Evolutionary conservation across 2,797 vertebrate species (phyloP).

Genomic region (Cottoperca gobio): DNA sequence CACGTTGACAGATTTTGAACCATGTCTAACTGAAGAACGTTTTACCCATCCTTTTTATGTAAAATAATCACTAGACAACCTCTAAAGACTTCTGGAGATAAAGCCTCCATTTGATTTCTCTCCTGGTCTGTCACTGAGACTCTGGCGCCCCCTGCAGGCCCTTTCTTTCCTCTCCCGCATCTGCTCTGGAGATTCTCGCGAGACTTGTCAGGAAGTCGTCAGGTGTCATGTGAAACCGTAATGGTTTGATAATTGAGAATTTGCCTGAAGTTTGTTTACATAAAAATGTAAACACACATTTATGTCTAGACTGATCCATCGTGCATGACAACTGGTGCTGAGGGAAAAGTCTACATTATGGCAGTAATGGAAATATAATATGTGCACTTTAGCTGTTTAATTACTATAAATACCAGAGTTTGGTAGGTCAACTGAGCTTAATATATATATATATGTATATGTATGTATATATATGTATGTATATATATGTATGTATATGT

Average conservation of each 20-base stretch:
- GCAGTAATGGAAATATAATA: constrained; percentile 6
- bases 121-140: neutral
- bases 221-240: neutral
- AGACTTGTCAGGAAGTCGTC: neutral
- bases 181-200: constrained; percentile 6
- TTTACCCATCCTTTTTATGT: neutral
- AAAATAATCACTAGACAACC: neutral
- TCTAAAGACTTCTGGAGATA: neutral
- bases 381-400: constrained; percentile 3
- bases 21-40: neutral
- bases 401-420: constrained; percentile 6
- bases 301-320: constrained; percentile 11
- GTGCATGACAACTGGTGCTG: constrained; percentile 19
- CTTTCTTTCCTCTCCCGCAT: neutral
- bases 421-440: neutral
- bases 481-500: too few relatives aligned
- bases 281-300: constrained; percentile 39
- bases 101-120: neutral
- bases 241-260: constrained; percentile 33
- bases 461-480: too few relatives aligned
- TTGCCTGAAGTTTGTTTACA: constrained; percentile 40
- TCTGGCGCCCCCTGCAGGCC: constrained; percentile 60
- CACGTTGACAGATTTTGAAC: neutral
- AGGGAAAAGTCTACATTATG: neutral
- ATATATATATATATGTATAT: neutral